phyloP scores from a whole-genome alignment of 2,113 vertebrate species.

The Lota lota region DNA sequence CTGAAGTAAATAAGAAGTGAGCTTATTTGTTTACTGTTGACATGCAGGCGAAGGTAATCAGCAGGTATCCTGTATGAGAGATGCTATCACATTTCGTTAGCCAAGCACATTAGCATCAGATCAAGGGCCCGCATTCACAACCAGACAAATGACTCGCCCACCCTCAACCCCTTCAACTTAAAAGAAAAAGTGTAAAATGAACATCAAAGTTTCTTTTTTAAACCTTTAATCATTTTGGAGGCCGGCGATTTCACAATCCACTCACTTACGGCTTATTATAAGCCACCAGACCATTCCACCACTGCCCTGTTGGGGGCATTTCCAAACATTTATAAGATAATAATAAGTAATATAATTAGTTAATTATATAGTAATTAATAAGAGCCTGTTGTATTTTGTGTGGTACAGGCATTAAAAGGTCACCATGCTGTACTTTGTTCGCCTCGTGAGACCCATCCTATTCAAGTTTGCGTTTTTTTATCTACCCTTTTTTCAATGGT shows the following conservation, averaged over 20 bases:
- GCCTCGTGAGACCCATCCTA: too few species aligned
- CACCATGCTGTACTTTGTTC: too few species aligned
- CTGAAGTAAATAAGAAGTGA: too few species aligned
- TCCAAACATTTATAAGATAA: too few species aligned
- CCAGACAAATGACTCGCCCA: conserved; percentile 27
- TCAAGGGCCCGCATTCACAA: conserved; percentile 27
- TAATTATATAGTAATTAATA: not conserved
- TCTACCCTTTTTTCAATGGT: too few species aligned
- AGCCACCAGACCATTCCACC: not conserved
- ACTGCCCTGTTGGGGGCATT: not conserved
- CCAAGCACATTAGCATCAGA: conserved; percentile 55
- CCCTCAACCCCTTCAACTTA: conserved; percentile 33
- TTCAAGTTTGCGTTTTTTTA: too few species aligned
- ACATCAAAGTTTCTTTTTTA: conserved; percentile 53
- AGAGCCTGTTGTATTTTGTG: not conserved
- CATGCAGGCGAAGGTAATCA: conserved; percentile 46
- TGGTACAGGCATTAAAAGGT: too few species aligned
- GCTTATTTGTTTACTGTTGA: conserved; percentile 51
- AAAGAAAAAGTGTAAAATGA: conserved; percentile 8
- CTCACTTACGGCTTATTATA: conserved; percentile 59
- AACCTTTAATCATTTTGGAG: conserved; percentile 67
- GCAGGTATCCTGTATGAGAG: conserved; percentile 23
- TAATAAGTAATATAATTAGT: not conserved
- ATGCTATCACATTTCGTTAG: conserved; percentile 62
- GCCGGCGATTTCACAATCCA: conserved; percentile 56